Percentiles rank a stretch among this genome's conserved stretches.
These are phyloP conservation scores for Oxycera nigricornis DNA, from an alignment of 2,888 invertebrate genomes.

Conservation along the genomic window DNA sequence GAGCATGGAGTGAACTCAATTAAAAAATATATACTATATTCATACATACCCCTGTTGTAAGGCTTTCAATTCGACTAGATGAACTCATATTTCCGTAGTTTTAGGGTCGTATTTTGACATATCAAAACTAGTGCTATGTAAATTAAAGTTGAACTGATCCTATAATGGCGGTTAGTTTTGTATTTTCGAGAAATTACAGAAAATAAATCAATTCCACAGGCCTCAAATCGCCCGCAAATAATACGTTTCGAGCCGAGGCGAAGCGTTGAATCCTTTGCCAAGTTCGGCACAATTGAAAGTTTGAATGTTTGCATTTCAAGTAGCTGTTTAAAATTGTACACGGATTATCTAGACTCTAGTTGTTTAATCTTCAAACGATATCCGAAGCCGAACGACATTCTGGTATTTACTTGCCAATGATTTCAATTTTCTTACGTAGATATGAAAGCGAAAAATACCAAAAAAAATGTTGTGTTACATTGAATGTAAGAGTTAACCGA, in stretches of 20 bases:
- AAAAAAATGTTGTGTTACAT: constrained; percentile 30
- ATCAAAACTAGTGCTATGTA: constrained; percentile 44
- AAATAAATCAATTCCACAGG: constrained; percentile 8
- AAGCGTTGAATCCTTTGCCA: not conserved
- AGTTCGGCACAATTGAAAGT: not conserved
- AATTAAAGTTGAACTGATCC: not conserved
- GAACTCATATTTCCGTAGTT: constrained; percentile 41
- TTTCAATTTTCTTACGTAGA: constrained; percentile 20
- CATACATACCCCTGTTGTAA: constrained; percentile 32
- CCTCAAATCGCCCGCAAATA: constrained; percentile 11
- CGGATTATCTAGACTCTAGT: not conserved
- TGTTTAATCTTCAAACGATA: constrained; percentile 10
- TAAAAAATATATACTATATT: constrained; percentile 33
- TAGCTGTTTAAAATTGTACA: constrained; percentile 5
- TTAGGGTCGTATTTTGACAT: constrained; percentile 46
- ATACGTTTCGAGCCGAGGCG: not conserved
- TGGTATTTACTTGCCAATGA: constrained; percentile 6
- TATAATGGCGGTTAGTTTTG: not conserved
- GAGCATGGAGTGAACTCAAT: constrained; percentile 28
- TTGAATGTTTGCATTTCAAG: not conserved
- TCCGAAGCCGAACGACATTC: not conserved
- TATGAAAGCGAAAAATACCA: constrained; percentile 12
- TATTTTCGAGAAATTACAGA: constrained; percentile 3
- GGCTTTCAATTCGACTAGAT: constrained; percentile 36
- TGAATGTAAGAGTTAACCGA: constrained; percentile 47